Base-by-base conservation (phyloP, 2,113 vertebrate genomes). In the Daboia siamensis region DNA sequence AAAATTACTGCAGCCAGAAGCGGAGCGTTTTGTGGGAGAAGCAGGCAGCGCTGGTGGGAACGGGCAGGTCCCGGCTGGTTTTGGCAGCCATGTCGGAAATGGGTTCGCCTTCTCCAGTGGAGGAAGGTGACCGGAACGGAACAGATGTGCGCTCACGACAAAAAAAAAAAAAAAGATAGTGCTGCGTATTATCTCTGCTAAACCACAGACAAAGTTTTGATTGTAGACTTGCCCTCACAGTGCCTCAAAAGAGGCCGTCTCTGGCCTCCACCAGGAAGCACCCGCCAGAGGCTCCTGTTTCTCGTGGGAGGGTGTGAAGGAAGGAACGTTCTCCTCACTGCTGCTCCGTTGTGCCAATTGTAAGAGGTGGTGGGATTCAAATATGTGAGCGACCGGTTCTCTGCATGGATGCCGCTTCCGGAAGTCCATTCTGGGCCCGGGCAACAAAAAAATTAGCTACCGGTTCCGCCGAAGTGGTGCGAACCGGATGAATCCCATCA, bases 241-340 rank as follows among this genome's bases (percentile, higher is more conserved):
- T 55, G 9, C 91, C 90, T 94, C 91, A 91, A 93, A 94, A 46
- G 51, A 23, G 55, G n/a, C 46, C 46, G 89, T 92, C 33, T 89
- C 24, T 29, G 54, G 7, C 1, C 3, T 91, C 93, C 84, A 48
- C 13, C 52, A 56, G 93, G 95, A 93, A 95, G 80, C 23, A 1
- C 57, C 86, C 9, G 61, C 56, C n/a, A 86, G 9, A 44, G 21
- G 87, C 87, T 26, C 6, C 12, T 54, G 3, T 55, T 29, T 46
- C 20, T 61, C 1, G 1, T 48, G 15, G 88, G 89, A 55, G 86
- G 26, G 84, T 57, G 91, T 3, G 0, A 91, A 55, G 0, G 0
- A 86, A 23, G 4, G 33, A 2, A 0, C 90, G 91, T 93, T 64
- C 85, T 52, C 52, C 91, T 17, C 0, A 0, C 13, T 5, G 61